A percentile compares a stretch with the other conserved stretches of the same genome.
Conservation (phyloP, 2,888 invertebrate species). For the Hirtodrosophila histrioides region DNA sequence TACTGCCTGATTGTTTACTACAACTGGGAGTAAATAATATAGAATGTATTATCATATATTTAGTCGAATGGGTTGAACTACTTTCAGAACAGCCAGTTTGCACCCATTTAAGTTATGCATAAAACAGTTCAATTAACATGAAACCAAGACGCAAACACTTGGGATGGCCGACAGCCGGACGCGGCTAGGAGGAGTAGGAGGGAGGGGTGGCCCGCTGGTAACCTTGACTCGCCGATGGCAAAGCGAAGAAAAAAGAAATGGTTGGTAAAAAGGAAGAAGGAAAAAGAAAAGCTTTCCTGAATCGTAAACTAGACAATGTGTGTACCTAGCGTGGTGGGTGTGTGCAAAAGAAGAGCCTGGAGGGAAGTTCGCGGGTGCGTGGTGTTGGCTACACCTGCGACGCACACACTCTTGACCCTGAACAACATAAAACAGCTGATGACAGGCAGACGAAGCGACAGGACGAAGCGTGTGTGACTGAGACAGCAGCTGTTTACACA, state of each 20-base stretch:
- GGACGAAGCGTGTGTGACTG: conserved; percentile 23
- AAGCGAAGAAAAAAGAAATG: conserved; percentile 35
- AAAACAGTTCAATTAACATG: conserved; percentile 41
- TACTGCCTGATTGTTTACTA: too few relatives aligned
- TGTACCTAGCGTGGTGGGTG: conserved; percentile 28
- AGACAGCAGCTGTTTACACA: conserved; percentile 16
- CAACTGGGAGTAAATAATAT: conserved; percentile 4
- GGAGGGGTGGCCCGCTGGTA: conserved; percentile 21
- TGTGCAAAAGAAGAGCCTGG: not conserved
- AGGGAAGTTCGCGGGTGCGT: conserved; percentile 21
- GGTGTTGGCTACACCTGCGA: conserved; percentile 51
- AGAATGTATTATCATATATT: not conserved
- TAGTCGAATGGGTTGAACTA: conserved; percentile 6
- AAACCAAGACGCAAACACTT: conserved; percentile 22
- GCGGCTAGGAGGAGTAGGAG: conserved; percentile 3
- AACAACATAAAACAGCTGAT: conserved; percentile 79
- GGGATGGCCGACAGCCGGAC: not conserved
- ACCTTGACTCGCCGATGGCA: conserved; percentile 56
- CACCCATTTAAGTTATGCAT: conserved; percentile 30
- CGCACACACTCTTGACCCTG: conserved; percentile 73
- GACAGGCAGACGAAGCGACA: conserved; percentile 49
- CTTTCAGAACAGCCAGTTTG: conserved; percentile 10
- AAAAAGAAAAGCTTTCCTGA: conserved; percentile 23
- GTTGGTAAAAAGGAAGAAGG: not conserved
- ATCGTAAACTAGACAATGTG: conserved; percentile 52